These are phyloP conservation scores for Poecile atricapillus DNA, from an alignment of 2,113 vertebrate species.

Conservation along the genomic window DNA sequence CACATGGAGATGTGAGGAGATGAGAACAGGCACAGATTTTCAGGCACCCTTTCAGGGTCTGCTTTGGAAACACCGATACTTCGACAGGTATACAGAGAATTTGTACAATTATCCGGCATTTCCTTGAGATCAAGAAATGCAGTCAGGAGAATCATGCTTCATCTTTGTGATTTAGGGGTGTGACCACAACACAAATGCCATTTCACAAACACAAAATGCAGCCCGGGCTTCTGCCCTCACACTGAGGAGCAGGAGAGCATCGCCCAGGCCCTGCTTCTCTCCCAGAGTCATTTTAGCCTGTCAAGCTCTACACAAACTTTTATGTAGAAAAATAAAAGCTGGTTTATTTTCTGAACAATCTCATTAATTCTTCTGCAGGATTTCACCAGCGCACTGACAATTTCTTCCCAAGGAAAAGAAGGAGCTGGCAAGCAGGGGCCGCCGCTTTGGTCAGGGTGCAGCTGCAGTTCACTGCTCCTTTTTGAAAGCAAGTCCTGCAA, in stretches of 20 bases:
- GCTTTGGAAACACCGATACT: neutral
- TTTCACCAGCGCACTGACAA: neutral
- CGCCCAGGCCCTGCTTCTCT: neutral
- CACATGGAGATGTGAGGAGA: neutral
- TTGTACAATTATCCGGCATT: neutral
- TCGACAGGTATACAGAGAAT: neutral
- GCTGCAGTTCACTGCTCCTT: constrained; percentile 16
- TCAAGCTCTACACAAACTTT: neutral
- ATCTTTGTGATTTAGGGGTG: neutral
- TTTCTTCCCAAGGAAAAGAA: neutral
- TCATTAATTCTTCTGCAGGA: neutral
- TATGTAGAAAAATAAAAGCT: neutral
- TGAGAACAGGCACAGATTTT: neutral
- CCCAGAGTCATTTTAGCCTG: neutral
- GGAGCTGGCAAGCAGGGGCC: neutral
- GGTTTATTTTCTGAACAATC: neutral
- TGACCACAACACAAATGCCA: neutral
- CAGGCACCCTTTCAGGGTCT: neutral
- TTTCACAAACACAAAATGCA: neutral
- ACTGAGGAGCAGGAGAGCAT: neutral
- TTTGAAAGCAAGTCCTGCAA: neutral
- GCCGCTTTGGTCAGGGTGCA: neutral
- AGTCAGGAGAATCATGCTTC: neutral
- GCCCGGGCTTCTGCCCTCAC: neutral
- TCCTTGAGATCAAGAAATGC: neutral